These are phyloP conservation scores for Nemotelus nigrinus DNA, from an alignment of 2,888 invertebrate species.

Conservation along the genomic window DNA sequence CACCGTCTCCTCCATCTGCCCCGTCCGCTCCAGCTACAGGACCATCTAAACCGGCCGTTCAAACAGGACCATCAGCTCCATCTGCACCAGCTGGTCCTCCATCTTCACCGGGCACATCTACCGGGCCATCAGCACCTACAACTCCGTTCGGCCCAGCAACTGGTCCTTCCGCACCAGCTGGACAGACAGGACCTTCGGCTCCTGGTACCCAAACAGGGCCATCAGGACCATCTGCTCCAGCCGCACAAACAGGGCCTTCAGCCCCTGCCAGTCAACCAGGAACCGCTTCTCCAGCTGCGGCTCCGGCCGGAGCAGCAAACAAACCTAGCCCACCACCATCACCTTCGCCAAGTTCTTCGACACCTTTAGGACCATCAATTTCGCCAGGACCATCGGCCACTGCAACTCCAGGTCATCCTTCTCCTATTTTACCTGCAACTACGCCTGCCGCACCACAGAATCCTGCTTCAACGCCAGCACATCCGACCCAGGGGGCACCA, in stretches of 20 bases:
- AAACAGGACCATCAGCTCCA: slow-evolving; percentile 1
- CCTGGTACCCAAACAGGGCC: slow-evolving; percentile 3
- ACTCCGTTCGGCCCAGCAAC: background rate
- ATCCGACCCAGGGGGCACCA: background rate
- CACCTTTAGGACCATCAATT: background rate
- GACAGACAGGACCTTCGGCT: background rate
- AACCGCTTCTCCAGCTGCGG: background rate
- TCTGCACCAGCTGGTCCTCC: background rate
- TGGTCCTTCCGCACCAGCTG: slow-evolving; percentile 9
- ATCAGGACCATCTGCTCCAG: background rate
- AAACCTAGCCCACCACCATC: background rate
- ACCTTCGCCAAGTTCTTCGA: background rate
- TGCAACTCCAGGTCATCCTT: background rate
- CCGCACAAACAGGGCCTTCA: background rate
- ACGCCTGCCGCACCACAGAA: slow-evolving; percentile 8
- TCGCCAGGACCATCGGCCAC: background rate
- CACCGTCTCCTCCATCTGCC: background rate
- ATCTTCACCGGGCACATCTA: background rate
- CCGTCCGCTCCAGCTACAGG: slow-evolving; percentile 13
- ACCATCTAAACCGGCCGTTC: background rate
- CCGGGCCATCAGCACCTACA: background rate
- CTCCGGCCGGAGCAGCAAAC: background rate
- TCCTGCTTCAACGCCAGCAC: background rate
- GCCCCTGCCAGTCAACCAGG: background rate
- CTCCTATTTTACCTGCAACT: background rate